These are phyloP conservation scores for Onychorhynchus coronatus DNA, from an alignment of 2,113 vertebrate genomes.

Conservation along the genomic window DNA sequence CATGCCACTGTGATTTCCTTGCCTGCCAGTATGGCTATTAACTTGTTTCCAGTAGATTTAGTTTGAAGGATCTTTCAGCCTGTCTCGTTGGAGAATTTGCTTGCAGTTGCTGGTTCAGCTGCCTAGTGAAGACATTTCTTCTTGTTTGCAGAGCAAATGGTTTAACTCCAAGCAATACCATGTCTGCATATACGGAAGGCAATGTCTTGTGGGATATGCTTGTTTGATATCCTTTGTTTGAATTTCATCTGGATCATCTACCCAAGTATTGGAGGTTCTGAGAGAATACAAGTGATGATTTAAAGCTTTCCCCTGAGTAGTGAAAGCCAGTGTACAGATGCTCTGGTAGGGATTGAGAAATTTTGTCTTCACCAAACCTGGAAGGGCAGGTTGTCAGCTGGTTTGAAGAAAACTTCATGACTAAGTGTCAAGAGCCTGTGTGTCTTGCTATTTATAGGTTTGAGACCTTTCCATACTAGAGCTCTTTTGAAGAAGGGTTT, in stretches of 20 bases:
- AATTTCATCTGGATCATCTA: slow-evolving; percentile 7
- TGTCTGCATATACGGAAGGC: slow-evolving; percentile 10
- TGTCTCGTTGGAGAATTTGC: neutral
- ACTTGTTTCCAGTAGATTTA: neutral
- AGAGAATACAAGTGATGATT: neutral
- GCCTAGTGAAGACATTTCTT: slow-evolving; percentile 45
- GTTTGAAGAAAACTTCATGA: neutral
- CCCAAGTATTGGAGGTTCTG: slow-evolving; percentile 1
- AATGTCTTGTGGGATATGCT: neutral
- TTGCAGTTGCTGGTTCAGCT: slow-evolving; percentile 18
- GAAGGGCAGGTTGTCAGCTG: neutral
- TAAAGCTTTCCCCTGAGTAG: neutral
- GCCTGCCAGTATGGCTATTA: neutral
- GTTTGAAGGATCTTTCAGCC: neutral
- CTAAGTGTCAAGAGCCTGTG: neutral
- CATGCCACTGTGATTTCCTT: neutral
- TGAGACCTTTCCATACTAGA: neutral
- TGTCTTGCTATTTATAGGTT: neutral
- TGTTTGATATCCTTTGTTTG: slow-evolving; percentile 25
- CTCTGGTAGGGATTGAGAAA: neutral
- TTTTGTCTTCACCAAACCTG: neutral
- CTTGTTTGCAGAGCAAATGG: slow-evolving; percentile 39
- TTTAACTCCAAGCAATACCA: slow-evolving; percentile 23
- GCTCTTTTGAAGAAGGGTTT: neutral
- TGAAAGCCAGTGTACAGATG: neutral